These are phyloP conservation scores for Trematocara unimaculatum DNA, from an alignment of 2,113 vertebrate genomes.

Conservation along the genomic window DNA sequence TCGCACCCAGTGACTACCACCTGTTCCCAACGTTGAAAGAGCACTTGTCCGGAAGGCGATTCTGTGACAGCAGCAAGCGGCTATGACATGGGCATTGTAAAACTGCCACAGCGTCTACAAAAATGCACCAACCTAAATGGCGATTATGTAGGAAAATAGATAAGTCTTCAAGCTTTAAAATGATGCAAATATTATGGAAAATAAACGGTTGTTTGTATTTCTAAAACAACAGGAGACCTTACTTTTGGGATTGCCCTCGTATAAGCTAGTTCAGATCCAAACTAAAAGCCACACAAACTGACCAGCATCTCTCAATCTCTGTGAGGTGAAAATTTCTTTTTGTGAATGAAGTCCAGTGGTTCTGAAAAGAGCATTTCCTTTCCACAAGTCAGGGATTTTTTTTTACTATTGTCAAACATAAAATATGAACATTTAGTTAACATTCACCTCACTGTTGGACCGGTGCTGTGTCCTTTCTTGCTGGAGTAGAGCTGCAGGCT, in stretches of 20 bases:
- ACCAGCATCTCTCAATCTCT: not conserved
- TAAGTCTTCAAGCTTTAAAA: not conserved
- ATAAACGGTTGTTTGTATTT: not conserved
- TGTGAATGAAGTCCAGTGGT: not conserved
- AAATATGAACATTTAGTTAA: not conserved
- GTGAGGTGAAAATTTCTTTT: not conserved
- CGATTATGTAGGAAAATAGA: not conserved
- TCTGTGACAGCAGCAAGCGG: fast-evolving
- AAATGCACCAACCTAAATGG: not conserved
- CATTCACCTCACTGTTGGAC: not conserved
- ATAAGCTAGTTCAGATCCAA: not conserved
- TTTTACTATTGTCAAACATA: not conserved
- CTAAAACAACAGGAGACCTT: not conserved
- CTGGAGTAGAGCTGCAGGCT: not conserved
- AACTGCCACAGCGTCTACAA: not conserved
- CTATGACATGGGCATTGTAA: not conserved
- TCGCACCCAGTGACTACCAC: fast-evolving
- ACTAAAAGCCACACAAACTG: not conserved
- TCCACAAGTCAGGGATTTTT: not conserved
- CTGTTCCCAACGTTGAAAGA: not conserved
- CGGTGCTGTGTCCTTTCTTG: not conserved
- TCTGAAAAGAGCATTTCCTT: not conserved
- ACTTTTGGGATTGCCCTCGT: not conserved
- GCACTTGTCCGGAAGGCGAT: fast-evolving
- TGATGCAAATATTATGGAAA: not conserved